Evolutionary conservation across 2,113 vertebrate genomes (phyloP), one percentile per base, ranked within the genome.

Genomic region (Nothocercus nigrocapillus): DNA sequence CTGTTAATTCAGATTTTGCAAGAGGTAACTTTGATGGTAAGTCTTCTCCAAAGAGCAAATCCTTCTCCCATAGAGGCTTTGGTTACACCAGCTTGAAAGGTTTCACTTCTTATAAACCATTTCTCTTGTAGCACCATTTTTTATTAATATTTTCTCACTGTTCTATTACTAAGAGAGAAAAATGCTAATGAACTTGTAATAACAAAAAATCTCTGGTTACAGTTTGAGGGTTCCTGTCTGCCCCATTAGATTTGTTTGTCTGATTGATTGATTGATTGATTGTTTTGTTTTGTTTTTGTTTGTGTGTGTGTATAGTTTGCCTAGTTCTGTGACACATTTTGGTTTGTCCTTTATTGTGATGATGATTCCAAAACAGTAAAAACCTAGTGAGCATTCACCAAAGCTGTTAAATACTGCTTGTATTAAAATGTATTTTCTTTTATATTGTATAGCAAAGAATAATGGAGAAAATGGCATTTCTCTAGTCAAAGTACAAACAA

Each of bases 401-500:
- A 95, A 90, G 70, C 13, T 45, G 47, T 9, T 49, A 79, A 90
- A 88, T 72, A 85, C 16, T 30, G 15, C 28, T 64, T 66, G 5
- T 9, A 28, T 44, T n/a, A 80, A 91, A 86, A 90, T 8, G 11
- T 21, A 32, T 61, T 91, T 92, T 76, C 49, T 90, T 89, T 93
- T 66, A 70, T 87, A 67, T 86, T 92, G 25, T 45, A 77, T 92
- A 98, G 98, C 97, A 91, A 98, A 97, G 89, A 97, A 93, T 94
- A 96, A 87, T 14, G 97, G 96, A 93, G 98, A 98, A 83, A 97
- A 93, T 21, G 82, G 98, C 36, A 82, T 97, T 63, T 96, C 97
- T 19, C 63, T 97, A 67, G 93, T 97, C 86, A 97, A 98, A 97
- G 88, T 97, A 34, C 97, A 97, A 67, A 82, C 89, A 53, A 98